A percentile compares a stretch with the other conserved stretches of the same genome.
phyloP scores from a whole-genome alignment of 1,140 invertebrate genomes.

The Streblospio benedicti region DNA sequence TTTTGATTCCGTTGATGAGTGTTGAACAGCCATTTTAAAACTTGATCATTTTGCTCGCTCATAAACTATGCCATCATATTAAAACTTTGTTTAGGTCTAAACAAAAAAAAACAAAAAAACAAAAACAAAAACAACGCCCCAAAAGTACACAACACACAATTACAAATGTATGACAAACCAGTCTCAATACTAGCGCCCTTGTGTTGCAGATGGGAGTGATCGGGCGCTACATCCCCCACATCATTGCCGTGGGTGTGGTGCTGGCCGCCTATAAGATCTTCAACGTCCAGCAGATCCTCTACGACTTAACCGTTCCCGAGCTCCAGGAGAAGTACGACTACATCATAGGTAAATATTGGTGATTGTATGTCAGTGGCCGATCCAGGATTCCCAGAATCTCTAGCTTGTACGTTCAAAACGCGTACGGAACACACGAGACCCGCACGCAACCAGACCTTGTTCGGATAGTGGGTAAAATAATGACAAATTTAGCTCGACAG shows the following conservation, averaged over 20 bases:
- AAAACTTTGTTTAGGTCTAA: no score
- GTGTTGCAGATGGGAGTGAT: no score
- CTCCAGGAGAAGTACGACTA: conserved; percentile 12
- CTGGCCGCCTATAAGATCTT: conserved; percentile 8
- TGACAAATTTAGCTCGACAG: not conserved
- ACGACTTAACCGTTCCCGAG: conserved; percentile 1
- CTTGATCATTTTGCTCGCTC: no score
- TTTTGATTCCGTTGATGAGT: no score
- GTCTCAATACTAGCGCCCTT: no score
- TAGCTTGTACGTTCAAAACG: no score
- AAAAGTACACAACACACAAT: no score
- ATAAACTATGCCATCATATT: no score
- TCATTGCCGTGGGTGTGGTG: conserved; percentile 5
- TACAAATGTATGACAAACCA: no score
- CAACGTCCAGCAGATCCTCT: conserved; percentile 3
- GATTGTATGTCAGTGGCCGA: not conserved
- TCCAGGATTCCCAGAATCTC: not conserved
- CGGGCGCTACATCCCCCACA: conserved; percentile 12
- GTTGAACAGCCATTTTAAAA: no score
- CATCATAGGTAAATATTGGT: conserved; percentile 3
- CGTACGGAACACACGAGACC: not conserved
- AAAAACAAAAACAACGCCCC: no score
- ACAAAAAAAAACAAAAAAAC: no score
- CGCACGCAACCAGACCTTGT: not conserved
- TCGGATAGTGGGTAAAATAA: not conserved